Percentiles rank a stretch among this genome's conserved stretches.
Conservation (phyloP, 2,888 invertebrate species). For the Scaptomyza reducta region DNA sequence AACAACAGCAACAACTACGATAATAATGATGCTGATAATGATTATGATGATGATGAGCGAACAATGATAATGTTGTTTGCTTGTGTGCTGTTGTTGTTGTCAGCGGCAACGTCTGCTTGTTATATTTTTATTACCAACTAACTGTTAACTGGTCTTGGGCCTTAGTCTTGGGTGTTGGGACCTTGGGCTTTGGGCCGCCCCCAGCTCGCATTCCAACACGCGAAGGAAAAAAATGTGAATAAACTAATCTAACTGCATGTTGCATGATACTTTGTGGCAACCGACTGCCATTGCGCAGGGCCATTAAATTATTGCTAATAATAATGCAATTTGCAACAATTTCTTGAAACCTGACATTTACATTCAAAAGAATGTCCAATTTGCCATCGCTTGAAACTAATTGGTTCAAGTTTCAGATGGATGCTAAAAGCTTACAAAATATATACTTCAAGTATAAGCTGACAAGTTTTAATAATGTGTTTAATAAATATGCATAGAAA, state of each 20-base stretch:
- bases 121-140: constrained; percentile 57
- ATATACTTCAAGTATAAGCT: background rate
- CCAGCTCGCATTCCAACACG: constrained; percentile 64
- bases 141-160: constrained; percentile 45
- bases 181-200: constrained; percentile 44
- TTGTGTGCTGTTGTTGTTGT: constrained; percentile 11
- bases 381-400: constrained; percentile 34
- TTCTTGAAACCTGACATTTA: constrained; percentile 51
- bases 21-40: constrained; percentile 11
- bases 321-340: constrained; percentile 59
- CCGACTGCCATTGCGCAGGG: constrained; percentile 52
- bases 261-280: constrained; percentile 63
- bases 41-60: constrained; percentile 4
- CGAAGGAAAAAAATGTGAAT: constrained; percentile 57
- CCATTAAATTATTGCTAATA: constrained; percentile 68
- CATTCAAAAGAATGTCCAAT: constrained; percentile 35
- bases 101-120: constrained; percentile 41
- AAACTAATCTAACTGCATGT: constrained; percentile 70
- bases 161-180: background rate
- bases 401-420: constrained; percentile 7
- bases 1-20: background rate
- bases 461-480: no score
- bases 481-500: no score
- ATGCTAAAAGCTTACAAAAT: background rate
- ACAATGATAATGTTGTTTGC: constrained; percentile 14